phyloP scores from a whole-genome alignment of 2,113 vertebrate species.

The Pterophyllum scalare region DNA sequence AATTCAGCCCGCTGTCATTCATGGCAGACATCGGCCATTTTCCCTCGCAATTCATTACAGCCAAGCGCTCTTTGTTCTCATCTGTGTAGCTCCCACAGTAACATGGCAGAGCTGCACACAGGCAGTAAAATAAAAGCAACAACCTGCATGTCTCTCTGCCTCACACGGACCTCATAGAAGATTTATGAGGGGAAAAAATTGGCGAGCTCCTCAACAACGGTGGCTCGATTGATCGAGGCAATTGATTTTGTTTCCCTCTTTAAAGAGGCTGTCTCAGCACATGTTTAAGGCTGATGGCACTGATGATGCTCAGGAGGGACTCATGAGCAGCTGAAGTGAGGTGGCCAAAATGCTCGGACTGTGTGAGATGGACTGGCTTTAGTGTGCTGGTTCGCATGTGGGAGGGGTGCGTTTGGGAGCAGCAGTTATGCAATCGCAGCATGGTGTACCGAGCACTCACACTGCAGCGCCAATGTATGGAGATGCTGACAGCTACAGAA shows the following conservation, averaged over 20 bases:
- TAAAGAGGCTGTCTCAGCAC: slow-evolving; percentile 14
- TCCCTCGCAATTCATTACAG: slow-evolving; percentile 71
- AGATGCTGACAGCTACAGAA: slow-evolving; percentile 76
- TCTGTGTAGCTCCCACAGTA: slow-evolving; percentile 41
- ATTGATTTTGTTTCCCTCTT: slow-evolving; percentile 36
- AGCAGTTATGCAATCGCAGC: slow-evolving; percentile 81
- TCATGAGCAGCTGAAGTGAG: slow-evolving; percentile 2
- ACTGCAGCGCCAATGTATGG: slow-evolving; percentile 70
- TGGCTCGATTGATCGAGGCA: slow-evolving; percentile 31
- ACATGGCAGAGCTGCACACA: slow-evolving; percentile 59
- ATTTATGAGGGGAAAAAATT: slow-evolving; percentile 37
- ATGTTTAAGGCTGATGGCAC: background rate
- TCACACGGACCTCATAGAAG: slow-evolving; percentile 36
- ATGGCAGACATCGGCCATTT: slow-evolving; percentile 76
- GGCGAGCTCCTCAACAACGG: slow-evolving; percentile 23
- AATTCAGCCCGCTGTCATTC: slow-evolving; percentile 63
- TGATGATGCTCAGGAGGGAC: background rate
- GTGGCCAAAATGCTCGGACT: slow-evolving; percentile 38
- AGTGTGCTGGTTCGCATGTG: slow-evolving; percentile 42
- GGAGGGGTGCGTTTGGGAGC: slow-evolving; percentile 70
- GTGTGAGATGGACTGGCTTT: slow-evolving; percentile 46
- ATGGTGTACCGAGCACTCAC: slow-evolving; percentile 59
- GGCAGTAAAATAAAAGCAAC: slow-evolving; percentile 33
- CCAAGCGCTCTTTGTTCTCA: slow-evolving; percentile 72
- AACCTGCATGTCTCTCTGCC: slow-evolving; percentile 12